Conservation (phyloP, 2,113 vertebrate species). For the Strix uralensis region DNA sequence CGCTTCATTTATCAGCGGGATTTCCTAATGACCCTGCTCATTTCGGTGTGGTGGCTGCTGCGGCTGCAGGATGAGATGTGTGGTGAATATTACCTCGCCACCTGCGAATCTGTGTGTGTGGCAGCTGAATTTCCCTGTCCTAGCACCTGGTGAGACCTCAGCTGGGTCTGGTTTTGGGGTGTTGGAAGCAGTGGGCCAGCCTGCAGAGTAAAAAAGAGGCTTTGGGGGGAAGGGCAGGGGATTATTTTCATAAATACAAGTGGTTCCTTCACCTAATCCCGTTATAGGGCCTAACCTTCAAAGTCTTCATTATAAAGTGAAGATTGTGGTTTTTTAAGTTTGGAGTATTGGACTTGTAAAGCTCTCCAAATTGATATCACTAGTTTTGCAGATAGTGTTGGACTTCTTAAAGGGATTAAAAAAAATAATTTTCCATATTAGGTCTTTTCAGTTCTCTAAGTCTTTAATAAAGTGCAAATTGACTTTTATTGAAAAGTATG, state of each 20-base stretch:
- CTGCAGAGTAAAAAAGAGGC: neutral
- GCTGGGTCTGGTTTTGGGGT: neutral
- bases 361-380: neutral
- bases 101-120: accelerated
- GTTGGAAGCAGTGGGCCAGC: neutral
- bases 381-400: neutral
- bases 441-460: neutral
- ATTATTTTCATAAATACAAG: neutral
- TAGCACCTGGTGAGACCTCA: neutral
- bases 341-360: neutral
- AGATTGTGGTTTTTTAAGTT: accelerated
- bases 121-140: neutral
- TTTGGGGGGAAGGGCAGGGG: neutral
- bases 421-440: neutral
- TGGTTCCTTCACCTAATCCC: neutral
- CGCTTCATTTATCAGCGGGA: neutral
- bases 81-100: neutral
- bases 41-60: neutral
- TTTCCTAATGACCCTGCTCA: neutral
- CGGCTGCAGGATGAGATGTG: neutral
- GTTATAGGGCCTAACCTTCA: neutral
- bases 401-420: neutral
- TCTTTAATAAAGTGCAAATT: neutral
- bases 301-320: neutral
- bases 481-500: neutral